Evolutionary conservation across 2,888 invertebrate species (phyloP).

Genomic region (Diploptera punctata): DNA sequence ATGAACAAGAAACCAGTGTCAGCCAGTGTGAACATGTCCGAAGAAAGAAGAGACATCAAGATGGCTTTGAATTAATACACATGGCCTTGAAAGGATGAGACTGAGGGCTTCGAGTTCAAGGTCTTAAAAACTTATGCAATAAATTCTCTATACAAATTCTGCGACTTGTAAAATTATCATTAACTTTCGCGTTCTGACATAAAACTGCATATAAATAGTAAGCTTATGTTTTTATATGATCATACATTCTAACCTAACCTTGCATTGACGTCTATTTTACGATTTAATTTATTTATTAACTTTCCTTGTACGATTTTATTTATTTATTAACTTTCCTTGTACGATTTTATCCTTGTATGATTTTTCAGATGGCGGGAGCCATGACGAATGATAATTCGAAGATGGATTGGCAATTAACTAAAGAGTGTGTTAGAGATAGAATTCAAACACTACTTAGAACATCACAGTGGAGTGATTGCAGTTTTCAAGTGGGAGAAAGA

Average conservation of each 20-base stretch:
- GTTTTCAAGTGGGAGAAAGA: slow-evolving; percentile 60
- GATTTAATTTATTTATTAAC: too few species aligned
- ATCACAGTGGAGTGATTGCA: slow-evolving; percentile 66
- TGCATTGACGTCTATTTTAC: too few species aligned
- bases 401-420: slow-evolving; percentile 36
- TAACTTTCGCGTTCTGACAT: neutral
- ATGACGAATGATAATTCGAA: neutral
- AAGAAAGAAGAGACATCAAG: too few species aligned
- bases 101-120: slow-evolving; percentile 14
- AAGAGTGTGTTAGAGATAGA: slow-evolving; percentile 32
- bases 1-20: too few species aligned
- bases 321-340: too few species aligned
- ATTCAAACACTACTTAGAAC: slow-evolving; percentile 34
- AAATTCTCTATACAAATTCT: neutral
- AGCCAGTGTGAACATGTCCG: too few species aligned
- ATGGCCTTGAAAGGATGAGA: slow-evolving; percentile 2
- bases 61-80: neutral
- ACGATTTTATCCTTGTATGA: too few species aligned
- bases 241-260: neutral
- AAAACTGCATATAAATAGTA: neutral
- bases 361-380: slow-evolving; percentile 27
- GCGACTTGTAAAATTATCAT: neutral
- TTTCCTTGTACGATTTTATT: too few species aligned
- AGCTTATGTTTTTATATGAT: neutral
- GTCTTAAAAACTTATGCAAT: neutral